Base-by-base conservation (phyloP, 2,888 invertebrate genomes). In the Diploptera punctata region DNA sequence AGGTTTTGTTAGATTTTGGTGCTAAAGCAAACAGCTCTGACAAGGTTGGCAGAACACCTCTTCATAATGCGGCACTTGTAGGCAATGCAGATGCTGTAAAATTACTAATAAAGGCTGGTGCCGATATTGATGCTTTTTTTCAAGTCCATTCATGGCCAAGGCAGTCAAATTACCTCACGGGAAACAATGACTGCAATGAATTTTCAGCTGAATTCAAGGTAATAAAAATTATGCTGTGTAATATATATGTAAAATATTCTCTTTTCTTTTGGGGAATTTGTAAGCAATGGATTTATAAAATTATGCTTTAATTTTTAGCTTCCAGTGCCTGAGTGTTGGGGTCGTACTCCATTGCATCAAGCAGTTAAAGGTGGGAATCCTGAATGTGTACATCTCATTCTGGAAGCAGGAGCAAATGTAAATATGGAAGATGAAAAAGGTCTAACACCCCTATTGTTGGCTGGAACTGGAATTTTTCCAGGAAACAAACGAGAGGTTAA, bases 401-500 rank as follows among this genome's bases (percentile, higher is more conserved):
- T 84, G 62, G 74, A 80, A 68, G 79, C 78, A 38, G 80, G 79
- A 0, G 81, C 81, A 5, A 74, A 81, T 57, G 81, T 81, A 33
- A 82, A 84, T 74, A 78, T 74, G 10, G 74, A 76, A 72, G 84
- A 84, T 77, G 80, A 80, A 52, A 79, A 79, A 26, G 81, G 81
- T 47, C 78, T 81, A 52, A 83, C 83, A 18, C 83, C 84, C 3
- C 76, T 84, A 68, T 78, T 84, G 47, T 75, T 84, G 44, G 81
- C 83, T 3, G 83, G 83, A 9, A 78, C 77, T 16, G 79, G 80
- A 29, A 78, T 81, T 31, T 19, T 7, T 10, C 70, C 57, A 21
- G 74, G 60, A 3, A 49, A 70, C 33, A 70, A 10, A 29, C 18
- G 29, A 21, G 24, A 5, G 4, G 43, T 43, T 2, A 24, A 26